Conservation (phyloP, 2,113 vertebrate genomes). For the Oreocharis arfaki region DNA sequence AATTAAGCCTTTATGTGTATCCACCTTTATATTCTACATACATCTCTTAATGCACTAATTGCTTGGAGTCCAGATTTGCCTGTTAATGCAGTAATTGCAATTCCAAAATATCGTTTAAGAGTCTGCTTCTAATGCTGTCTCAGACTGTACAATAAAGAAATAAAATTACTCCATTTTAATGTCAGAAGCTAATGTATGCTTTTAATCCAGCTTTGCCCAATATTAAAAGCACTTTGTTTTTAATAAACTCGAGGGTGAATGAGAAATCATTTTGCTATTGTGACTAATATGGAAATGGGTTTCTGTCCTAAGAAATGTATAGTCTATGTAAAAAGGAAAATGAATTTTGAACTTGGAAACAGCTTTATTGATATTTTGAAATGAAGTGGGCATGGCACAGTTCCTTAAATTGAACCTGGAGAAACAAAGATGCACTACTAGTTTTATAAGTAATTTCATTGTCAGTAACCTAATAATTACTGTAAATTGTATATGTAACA, state of each 20-base stretch:
- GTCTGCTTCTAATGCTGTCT: background rate
- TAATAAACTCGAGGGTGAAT: constrained; percentile 2
- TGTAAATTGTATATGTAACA: background rate
- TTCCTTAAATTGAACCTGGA: constrained; percentile 8
- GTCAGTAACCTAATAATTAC: background rate
- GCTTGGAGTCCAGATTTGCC: background rate
- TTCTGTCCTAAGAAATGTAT: background rate
- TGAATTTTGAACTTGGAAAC: background rate
- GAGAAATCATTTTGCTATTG: background rate
- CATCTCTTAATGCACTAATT: background rate
- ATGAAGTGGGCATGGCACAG: background rate
- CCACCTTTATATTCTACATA: background rate
- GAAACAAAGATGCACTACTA: background rate
- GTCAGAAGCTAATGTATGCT: background rate
- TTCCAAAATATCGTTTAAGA: background rate
- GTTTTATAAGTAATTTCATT: background rate
- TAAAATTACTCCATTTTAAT: background rate
- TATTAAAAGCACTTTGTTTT: constrained; percentile 17
- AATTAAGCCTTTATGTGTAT: background rate
- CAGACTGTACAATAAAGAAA: background rate
- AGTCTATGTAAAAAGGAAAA: background rate
- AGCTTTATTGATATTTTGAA: constrained; percentile 18
- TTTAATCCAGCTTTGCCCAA: constrained; percentile 14
- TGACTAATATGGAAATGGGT: background rate
- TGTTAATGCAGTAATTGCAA: background rate